phyloP scores from a whole-genome alignment of 2,888 invertebrate genomes.

The Tetheella fluctuosa region DNA sequence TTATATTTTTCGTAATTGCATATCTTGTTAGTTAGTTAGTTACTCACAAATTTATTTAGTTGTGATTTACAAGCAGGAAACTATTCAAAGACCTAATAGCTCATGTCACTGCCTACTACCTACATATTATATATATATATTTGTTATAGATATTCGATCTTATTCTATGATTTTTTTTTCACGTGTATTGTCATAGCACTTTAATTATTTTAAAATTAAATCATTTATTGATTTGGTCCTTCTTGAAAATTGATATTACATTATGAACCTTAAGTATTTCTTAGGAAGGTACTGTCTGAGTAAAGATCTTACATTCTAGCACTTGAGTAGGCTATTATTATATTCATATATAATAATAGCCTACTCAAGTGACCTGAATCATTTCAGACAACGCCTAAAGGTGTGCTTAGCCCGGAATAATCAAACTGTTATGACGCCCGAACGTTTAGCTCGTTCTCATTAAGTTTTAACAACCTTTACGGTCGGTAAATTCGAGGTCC shows the following conservation, averaged over 20 bases:
- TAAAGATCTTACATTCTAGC: slow-evolving; percentile 22
- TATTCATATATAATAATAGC: too few species aligned
- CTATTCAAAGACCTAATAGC: not conserved
- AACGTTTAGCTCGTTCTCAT: slow-evolving; percentile 3
- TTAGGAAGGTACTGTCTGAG: slow-evolving; percentile 8
- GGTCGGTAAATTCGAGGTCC: slow-evolving; percentile 31
- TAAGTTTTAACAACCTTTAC: slow-evolving; percentile 20
- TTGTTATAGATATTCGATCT: too few species aligned
- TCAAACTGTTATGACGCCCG: not conserved
- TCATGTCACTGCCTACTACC: not conserved
- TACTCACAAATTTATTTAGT: not conserved
- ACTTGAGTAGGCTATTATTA: slow-evolving; percentile 3
- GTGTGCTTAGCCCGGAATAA: not conserved
- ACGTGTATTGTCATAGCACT: too few species aligned
- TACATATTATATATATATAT: not conserved
- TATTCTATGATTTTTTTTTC: too few species aligned
- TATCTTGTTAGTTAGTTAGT: not conserved
- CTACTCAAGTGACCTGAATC: too few species aligned
- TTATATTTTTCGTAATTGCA: not conserved
- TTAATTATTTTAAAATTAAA: too few species aligned
- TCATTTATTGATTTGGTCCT: too few species aligned
- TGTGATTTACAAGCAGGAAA: not conserved
- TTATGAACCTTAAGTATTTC: slow-evolving; percentile 6
- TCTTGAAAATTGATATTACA: too few species aligned
- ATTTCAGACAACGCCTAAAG: not conserved